phyloP scores from a whole-genome alignment of 2,797 vertebrate genomes.

The Enoplosus armatus region DNA sequence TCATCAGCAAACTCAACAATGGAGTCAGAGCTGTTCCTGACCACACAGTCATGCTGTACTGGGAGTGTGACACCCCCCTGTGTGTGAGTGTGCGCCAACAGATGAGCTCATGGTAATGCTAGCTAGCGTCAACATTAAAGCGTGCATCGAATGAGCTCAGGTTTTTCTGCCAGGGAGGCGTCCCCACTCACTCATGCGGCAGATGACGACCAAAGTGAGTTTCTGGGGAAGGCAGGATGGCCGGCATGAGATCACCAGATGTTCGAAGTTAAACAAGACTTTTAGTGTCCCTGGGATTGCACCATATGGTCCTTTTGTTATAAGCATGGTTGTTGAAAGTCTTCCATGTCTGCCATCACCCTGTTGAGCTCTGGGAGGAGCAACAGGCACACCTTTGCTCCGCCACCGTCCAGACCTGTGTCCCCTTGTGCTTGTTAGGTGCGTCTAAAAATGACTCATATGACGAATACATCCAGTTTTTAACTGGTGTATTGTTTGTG shows the following conservation, averaged over 20 bases:
- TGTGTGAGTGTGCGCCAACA: too few species aligned
- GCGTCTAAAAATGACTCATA: too few species aligned
- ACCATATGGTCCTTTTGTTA: neutral
- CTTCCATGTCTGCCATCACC: too few species aligned
- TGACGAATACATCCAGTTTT: too few species aligned
- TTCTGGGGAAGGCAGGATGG: neutral
- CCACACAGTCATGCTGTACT: neutral
- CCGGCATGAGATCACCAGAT: neutral
- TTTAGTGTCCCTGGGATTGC: neutral
- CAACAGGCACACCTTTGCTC: too few species aligned
- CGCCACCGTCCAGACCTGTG: too few species aligned
- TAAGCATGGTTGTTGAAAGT: too few species aligned
- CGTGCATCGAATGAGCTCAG: neutral
- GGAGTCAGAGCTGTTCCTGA: neutral
- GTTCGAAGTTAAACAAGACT: neutral
- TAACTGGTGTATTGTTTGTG: too few species aligned
- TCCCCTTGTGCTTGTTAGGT: too few species aligned
- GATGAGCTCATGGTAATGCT: neutral
- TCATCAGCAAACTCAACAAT: neutral
- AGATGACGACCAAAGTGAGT: neutral
- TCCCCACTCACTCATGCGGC: too few species aligned
- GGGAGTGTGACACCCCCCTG: neutral
- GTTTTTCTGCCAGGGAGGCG: too few species aligned
- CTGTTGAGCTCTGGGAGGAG: too few species aligned
- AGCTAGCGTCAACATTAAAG: constrained; percentile 1